Percentiles rank a stretch among this genome's conserved stretches.
Conservation (phyloP, 2,113 vertebrate genomes). For the Eublepharis macularius region DNA sequence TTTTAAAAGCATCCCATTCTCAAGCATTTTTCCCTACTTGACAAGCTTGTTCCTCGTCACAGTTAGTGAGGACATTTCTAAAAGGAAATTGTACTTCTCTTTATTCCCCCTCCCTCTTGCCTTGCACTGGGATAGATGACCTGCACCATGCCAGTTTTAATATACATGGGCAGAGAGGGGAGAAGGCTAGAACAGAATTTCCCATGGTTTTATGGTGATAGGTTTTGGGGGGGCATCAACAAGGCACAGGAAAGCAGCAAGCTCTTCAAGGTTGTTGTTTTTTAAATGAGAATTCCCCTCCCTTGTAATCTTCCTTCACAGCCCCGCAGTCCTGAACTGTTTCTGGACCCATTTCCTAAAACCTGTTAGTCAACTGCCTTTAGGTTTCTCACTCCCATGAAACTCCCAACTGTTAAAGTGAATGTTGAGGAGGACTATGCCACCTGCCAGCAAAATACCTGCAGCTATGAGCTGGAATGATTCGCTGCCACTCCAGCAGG, state of each 20-base stretch:
- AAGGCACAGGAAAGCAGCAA: background rate
- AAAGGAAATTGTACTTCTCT: too few relatives aligned
- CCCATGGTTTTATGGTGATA: too few relatives aligned
- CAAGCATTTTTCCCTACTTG: background rate
- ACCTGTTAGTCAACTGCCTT: background rate
- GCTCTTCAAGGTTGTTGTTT: background rate
- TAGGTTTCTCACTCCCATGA: background rate
- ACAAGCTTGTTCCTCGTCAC: too few relatives aligned
- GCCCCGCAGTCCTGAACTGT: background rate
- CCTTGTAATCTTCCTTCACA: too few relatives aligned
- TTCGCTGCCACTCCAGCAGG: background rate
- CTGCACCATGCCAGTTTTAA: background rate
- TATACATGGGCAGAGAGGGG: too few relatives aligned
- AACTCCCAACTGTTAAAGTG: too few relatives aligned
- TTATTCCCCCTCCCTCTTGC: too few relatives aligned
- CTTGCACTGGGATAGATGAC: background rate
- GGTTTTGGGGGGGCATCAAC: too few relatives aligned
- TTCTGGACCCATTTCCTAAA: background rate
- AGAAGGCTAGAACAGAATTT: too few relatives aligned
- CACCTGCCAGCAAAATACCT: background rate
- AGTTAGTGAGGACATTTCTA: too few relatives aligned
- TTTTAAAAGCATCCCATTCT: background rate
- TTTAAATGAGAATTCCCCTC: background rate
- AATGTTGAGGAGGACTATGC: background rate
- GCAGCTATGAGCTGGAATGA: too few relatives aligned